Conservation (phyloP, 2,113 vertebrate species). For the Mirza zaza region DNA sequence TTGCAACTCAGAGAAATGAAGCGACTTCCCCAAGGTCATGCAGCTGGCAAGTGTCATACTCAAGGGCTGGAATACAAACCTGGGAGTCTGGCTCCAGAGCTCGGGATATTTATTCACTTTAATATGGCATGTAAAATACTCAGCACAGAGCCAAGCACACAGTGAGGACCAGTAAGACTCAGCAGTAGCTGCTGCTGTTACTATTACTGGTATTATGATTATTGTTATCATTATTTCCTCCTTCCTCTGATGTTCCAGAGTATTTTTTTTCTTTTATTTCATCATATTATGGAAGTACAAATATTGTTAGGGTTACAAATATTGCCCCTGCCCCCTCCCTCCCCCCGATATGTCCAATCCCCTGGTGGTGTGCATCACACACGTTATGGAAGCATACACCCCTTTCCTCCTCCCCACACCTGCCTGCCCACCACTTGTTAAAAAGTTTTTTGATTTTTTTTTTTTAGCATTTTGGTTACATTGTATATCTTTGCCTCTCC, state of each 20-base stretch:
- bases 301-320: no score
- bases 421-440: no score
- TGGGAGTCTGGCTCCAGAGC: background rate
- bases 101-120: background rate
- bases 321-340: no score
- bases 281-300: no score
- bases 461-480: no score
- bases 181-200: background rate
- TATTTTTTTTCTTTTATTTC: no score
- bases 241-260: background rate
- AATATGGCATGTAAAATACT: background rate
- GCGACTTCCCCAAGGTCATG: background rate
- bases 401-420: no score
- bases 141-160: background rate
- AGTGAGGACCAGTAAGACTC: background rate
- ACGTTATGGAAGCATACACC: no score
- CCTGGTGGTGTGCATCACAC: no score
- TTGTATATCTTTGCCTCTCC: no score
- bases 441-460: no score
- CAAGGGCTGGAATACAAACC: background rate
- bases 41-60: background rate
- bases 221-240: background rate
- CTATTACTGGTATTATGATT: background rate
- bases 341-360: no score
- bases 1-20: background rate